Conservation (phyloP, 2,888 invertebrate species). For the Dolomedes plantarius region DNA sequence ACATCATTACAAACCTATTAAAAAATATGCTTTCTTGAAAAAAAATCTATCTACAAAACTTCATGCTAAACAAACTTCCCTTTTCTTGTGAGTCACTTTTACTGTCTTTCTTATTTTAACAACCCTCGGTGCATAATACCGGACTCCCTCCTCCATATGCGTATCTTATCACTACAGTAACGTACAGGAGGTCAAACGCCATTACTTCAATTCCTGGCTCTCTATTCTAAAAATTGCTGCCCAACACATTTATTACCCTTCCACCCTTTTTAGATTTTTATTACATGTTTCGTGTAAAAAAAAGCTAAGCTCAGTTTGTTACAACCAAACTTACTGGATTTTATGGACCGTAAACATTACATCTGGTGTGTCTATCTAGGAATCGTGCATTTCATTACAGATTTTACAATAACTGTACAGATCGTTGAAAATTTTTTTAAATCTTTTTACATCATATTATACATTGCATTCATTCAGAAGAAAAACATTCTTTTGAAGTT, state of each 20-base stretch:
- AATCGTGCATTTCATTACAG: background rate
- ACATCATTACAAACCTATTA: no score
- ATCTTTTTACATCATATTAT: no score
- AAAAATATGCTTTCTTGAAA: no score
- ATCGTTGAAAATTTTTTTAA: background rate
- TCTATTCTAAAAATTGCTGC: background rate
- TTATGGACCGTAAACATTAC: background rate
- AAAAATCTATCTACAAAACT: no score
- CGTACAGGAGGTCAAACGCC: background rate
- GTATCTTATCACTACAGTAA: background rate
- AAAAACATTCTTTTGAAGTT: no score
- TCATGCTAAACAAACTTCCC: background rate
- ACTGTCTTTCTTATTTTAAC: background rate
- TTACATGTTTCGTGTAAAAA: constrained; percentile 5
- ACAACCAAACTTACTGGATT: background rate
- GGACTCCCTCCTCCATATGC: background rate
- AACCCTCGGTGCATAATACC: background rate
- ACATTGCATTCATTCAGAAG: no score
- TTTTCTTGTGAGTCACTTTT: background rate
- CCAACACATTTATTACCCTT: background rate
- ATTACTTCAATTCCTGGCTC: background rate
- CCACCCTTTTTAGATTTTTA: background rate
- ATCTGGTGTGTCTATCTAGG: background rate
- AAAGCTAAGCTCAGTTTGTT: background rate
- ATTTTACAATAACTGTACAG: background rate